A percentile compares a stretch with the other conserved stretches of the same genome.
phyloP scores from a whole-genome alignment of 2,888 invertebrate genomes.

The Podotricha telesiphe region DNA sequence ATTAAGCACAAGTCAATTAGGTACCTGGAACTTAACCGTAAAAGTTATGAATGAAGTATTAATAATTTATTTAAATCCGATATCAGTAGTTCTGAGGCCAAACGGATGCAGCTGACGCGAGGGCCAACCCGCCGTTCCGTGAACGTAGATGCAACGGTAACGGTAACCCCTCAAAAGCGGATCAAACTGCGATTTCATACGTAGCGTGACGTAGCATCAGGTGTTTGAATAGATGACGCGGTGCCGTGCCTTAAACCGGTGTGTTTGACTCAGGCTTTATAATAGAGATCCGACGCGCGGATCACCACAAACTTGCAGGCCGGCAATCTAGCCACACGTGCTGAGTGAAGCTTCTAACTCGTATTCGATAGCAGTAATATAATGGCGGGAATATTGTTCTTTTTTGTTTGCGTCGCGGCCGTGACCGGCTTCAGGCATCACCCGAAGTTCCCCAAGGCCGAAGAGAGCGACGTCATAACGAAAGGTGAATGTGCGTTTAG shows the following conservation, averaged over 20 bases:
- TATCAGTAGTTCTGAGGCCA: neutral
- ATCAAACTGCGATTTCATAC: conserved; percentile 31
- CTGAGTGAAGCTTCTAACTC: conserved; percentile 48
- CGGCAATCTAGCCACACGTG: conserved; percentile 66
- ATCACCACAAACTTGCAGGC: conserved; percentile 65
- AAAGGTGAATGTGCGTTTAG: conserved; percentile 59
- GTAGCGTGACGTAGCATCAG: conserved; percentile 55
- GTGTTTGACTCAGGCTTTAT: conserved; percentile 69
- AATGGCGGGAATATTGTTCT: conserved; percentile 68
- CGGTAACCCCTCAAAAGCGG: conserved; percentile 21
- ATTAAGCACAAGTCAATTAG: neutral
- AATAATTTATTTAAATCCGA: neutral
- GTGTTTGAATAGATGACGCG: conserved; percentile 52
- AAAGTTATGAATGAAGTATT: neutral
- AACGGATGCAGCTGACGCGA: conserved; percentile 8
- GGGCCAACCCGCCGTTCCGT: conserved; percentile 5
- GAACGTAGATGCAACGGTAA: conserved; percentile 24
- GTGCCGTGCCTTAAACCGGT: conserved; percentile 53
- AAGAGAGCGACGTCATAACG: conserved; percentile 53
- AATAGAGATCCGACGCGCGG: conserved; percentile 61
- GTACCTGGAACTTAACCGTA: neutral
- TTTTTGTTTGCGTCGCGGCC: conserved; percentile 61
- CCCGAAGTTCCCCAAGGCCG: conserved; percentile 65
- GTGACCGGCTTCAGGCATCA: conserved; percentile 60
- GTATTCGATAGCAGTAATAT: conserved; percentile 40